These are phyloP conservation scores for Anastrepha ludens DNA, from an alignment of 1,140 invertebrate genomes.

Conservation along the genomic window DNA sequence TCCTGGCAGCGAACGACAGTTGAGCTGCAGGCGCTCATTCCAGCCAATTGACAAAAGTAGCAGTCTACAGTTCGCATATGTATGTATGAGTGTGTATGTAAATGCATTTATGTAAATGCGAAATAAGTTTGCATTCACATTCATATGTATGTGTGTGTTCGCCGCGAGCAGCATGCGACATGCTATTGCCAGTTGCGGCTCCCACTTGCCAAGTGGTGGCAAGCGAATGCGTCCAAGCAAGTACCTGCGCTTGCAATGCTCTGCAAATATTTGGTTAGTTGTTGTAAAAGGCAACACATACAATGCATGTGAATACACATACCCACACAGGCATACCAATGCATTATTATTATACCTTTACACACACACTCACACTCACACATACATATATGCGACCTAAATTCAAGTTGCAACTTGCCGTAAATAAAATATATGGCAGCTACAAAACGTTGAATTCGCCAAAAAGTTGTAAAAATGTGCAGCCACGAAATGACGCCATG, in stretches of 20 bases:
- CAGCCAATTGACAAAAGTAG: conserved; percentile 10
- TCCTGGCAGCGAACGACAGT: conserved; percentile 12
- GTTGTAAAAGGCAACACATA: not conserved
- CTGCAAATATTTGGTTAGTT: not conserved
- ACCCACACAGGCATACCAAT: not conserved
- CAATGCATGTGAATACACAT: conserved; percentile 1
- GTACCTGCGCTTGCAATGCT: not conserved
- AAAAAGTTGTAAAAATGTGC: not conserved
- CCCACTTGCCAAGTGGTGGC: not conserved
- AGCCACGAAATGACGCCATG: conserved; percentile 40
- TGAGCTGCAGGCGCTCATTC: conserved; percentile 2
- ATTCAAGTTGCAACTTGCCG: conserved; percentile 40
- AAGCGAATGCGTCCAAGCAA: not conserved
- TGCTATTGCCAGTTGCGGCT: not conserved
- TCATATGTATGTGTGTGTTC: not conserved
- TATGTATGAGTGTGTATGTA: not conserved
- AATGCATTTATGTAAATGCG: not conserved
- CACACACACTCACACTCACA: not conserved
- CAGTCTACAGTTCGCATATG: not conserved
- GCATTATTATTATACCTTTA: too few relatives aligned
- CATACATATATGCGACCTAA: not conserved
- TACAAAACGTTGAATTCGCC: not conserved
- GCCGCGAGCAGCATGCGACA: not conserved
- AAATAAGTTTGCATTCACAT: not conserved
- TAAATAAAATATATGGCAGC: conserved; percentile 31